phyloP scores from a whole-genome alignment of 1,140 invertebrate genomes.

The Polypedilum vanderplanki region DNA sequence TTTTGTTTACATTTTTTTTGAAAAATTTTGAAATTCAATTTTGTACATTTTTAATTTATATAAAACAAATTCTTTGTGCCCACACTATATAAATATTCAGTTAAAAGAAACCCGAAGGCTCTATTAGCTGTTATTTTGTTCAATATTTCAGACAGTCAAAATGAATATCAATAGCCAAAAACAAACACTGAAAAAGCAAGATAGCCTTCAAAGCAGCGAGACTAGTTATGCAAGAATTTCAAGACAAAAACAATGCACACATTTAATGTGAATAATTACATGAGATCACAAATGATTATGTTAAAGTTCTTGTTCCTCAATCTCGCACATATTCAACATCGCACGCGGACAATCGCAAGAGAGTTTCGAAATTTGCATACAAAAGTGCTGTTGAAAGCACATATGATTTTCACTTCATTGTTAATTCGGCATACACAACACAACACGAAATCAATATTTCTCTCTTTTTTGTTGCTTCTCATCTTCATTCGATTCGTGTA shows the following conservation, averaged over 20 bases:
- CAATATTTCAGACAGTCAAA: too few species aligned
- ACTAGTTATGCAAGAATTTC: not conserved
- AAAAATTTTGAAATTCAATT: too few species aligned
- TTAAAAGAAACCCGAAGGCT: not conserved
- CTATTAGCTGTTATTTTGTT: not conserved
- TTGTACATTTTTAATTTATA: too few species aligned
- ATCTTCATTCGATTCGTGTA: not conserved
- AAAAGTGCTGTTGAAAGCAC: not conserved
- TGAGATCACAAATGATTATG: not conserved
- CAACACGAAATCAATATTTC: not conserved
- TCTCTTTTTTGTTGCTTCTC: not conserved
- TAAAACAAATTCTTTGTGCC: too few species aligned
- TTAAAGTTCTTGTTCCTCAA: conserved; percentile 12
- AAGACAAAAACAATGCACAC: not conserved
- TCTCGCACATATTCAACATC: too few species aligned
- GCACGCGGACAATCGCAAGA: not conserved
- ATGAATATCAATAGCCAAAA: not conserved
- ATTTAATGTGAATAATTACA: not conserved
- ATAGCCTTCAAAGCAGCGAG: not conserved
- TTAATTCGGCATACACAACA: not conserved
- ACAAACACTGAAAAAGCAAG: not conserved
- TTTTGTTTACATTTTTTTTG: too few species aligned
- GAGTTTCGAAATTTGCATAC: not conserved
- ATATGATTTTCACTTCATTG: not conserved
- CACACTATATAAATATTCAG: too few species aligned